A percentile compares a stretch with the other conserved stretches of the same genome.
Conservation (phyloP, 1,140 invertebrate species). For the Sycophila sp. region DNA sequence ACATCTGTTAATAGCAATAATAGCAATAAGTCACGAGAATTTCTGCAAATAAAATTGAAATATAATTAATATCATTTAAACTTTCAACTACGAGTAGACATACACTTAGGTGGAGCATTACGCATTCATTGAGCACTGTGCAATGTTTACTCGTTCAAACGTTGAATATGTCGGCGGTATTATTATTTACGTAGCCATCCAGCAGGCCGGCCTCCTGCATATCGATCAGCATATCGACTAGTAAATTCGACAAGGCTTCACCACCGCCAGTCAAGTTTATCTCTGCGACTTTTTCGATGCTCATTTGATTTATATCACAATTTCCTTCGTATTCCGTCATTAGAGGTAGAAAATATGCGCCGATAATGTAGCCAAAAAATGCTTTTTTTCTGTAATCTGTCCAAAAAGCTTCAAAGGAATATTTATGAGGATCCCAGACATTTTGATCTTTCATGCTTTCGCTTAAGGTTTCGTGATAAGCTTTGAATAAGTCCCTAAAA, state of each 20-base stretch:
- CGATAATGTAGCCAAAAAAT: conserved; percentile 53
- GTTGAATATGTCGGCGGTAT: background rate
- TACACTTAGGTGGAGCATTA: too few species aligned
- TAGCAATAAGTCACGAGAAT: too few species aligned
- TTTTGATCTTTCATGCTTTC: conserved; percentile 36
- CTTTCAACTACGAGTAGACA: too few species aligned
- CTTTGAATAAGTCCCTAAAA: conserved; percentile 49
- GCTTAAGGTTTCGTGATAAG: conserved; percentile 51
- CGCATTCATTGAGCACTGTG: too few species aligned
- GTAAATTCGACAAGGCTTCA: conserved; percentile 37
- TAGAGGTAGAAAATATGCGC: conserved; percentile 49
- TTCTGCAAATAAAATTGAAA: too few species aligned
- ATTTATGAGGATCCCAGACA: conserved; percentile 39
- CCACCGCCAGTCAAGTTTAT: conserved; percentile 20
- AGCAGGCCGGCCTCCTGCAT: conserved; percentile 41
- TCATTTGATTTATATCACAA: background rate
- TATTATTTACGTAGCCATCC: conserved; percentile 10
- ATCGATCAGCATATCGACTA: conserved; percentile 49
- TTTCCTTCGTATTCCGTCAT: conserved; percentile 33
- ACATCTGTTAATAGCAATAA: too few species aligned
- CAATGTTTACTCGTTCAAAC: background rate
- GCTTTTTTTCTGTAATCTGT: conserved; percentile 50
- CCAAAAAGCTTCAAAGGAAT: conserved; percentile 48
- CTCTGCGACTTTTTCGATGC: rapidly evolving
- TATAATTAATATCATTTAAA: too few species aligned